phyloP scores from a whole-genome alignment of 2,888 invertebrate species.

The Machimus atricapillus region DNA sequence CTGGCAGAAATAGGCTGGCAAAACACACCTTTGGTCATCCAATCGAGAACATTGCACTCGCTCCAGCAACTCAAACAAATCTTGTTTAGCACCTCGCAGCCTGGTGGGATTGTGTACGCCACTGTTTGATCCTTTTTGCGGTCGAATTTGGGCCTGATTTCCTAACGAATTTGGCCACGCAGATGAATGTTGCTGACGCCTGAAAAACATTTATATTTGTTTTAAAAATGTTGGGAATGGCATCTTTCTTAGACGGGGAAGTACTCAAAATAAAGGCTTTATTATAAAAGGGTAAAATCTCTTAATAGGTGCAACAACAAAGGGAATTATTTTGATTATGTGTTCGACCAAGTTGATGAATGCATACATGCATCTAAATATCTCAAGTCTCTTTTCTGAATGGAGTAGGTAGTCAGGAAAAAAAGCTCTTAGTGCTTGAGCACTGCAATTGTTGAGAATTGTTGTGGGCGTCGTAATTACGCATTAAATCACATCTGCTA shows the following conservation, averaged over 20 bases:
- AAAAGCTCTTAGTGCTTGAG: background rate
- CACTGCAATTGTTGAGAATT: background rate
- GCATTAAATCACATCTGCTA: background rate
- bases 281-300: background rate
- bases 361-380: background rate
- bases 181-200: constrained; percentile 74
- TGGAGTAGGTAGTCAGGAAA: background rate
- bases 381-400: background rate
- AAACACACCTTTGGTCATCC: constrained; percentile 96
- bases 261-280: background rate
- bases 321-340: background rate
- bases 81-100: constrained; percentile 67
- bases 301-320: background rate
- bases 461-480: background rate
- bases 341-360: background rate
- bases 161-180: constrained; percentile 54
- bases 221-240: background rate
- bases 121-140: constrained; percentile 49
- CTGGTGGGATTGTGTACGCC: constrained; percentile 62
- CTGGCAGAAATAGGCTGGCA: constrained; percentile 91
- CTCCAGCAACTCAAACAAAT: constrained; percentile 93
- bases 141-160: constrained; percentile 45
- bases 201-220: constrained; percentile 51
- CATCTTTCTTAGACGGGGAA: background rate
- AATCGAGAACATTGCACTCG: constrained; percentile 92